Base-by-base conservation (phyloP, 2,888 invertebrate genomes). In the Chydorus sphaericus region DNA sequence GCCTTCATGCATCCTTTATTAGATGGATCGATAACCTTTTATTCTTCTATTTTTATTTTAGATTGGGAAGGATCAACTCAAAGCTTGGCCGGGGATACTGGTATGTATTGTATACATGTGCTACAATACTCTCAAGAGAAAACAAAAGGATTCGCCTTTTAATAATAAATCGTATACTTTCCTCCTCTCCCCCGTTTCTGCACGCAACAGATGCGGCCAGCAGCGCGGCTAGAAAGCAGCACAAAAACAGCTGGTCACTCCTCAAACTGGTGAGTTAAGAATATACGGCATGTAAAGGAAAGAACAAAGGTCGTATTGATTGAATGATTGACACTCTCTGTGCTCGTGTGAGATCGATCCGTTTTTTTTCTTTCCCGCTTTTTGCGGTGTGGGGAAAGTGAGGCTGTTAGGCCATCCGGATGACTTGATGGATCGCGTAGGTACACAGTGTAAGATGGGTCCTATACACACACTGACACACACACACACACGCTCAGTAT, bases 241-340 rank as follows among this genome's bases (percentile, higher is more conserved):
- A n/a, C n/a, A 69, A 70, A 60, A 69, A 69, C 59, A 68, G 70
- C 8, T 71, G 71, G 69, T 72, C 71, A 16, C 64, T 72, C n/a
- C 62, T 73, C 30, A 68, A 68, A 62, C 63, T 72, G 64, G 71
- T 71, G 65, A 69, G 69, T 65, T 60, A 37, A n/a, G 33, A 56
- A 10, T 14, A 14, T 38, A n/a, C 26, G n/a, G 10, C 36, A 33
- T 33, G n/a, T n/a, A 33, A 33, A 33, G 10, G n/a, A 33, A 14
- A 33, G n/a, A 33, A 33, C 36, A 33, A 33, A 10, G n/a, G n/a
- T n/a, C 14, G 8, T 11, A 33, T n/a, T 33, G n/a, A n/a, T n/a
- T n/a, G n/a, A n/a, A n/a, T n/a, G n/a, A n/a, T n/a, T n/a, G n/a
- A n/a, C n/a, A n/a, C n/a, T n/a, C n/a, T n/a, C n/a, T n/a, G n/a